phyloP scores from a whole-genome alignment of 2,888 invertebrate species.

The Choristoneura rosaceana region DNA sequence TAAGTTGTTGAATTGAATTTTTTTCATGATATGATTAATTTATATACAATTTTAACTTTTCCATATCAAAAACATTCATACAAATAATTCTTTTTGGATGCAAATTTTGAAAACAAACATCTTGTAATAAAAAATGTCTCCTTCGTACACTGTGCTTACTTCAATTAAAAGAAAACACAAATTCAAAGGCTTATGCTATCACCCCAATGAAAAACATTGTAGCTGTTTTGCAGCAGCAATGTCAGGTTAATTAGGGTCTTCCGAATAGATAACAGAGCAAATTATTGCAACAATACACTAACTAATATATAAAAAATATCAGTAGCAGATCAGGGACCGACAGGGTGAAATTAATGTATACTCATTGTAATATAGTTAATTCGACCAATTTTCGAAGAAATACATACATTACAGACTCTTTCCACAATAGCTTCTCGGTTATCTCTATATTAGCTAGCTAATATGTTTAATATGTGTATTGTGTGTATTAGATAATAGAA shows the following conservation, averaged over 20 bases:
- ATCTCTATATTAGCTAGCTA: too few relatives aligned
- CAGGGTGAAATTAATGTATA: too few relatives aligned
- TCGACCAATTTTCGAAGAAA: too few relatives aligned
- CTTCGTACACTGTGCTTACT: conserved; percentile 48
- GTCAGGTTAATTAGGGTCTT: conserved; percentile 50
- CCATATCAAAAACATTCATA: too few relatives aligned
- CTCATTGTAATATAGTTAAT: too few relatives aligned
- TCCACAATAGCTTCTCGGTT: not conserved
- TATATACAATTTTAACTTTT: too few relatives aligned
- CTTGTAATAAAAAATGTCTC: conserved; percentile 30
- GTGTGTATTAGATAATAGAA: too few relatives aligned
- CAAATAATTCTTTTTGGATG: too few relatives aligned
- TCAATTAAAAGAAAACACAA: conserved; percentile 44
- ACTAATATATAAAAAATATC: not conserved
- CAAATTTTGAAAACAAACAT: too few relatives aligned
- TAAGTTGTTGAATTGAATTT: too few relatives aligned
- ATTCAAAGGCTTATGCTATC: conserved; percentile 49
- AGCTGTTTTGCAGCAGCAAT: conserved; percentile 38
- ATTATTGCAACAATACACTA: not conserved
- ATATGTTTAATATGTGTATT: too few relatives aligned
- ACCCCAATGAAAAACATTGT: conserved; percentile 53
- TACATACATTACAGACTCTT: not conserved
- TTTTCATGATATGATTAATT: too few relatives aligned
- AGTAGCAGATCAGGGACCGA: not conserved
- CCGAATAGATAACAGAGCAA: conserved; percentile 6